Evolutionary conservation across 1,140 invertebrate genomes (phyloP), one percentile per base, ranked within the genome.

Genomic region (Pseudomyrmex sp.): DNA sequence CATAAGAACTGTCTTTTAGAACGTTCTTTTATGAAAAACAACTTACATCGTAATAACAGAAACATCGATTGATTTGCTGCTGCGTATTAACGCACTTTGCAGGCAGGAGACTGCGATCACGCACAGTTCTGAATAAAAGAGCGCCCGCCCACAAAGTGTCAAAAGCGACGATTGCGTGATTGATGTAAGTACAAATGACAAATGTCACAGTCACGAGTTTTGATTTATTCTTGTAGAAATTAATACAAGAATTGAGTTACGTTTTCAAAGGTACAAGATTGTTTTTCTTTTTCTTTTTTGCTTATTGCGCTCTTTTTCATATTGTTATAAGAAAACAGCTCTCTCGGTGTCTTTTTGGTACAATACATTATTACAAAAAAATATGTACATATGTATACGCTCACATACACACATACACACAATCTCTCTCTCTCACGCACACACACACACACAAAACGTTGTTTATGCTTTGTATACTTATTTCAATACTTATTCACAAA

Each of bases 251-350:
- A 52, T 20, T 83, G 90, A 91, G 84, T 91, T 93, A 91, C 86
- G 91, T 92, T 93, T 92, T 82, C 85, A 88, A 91, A 90, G 87
- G 91, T 63, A 91, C 88, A 79, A 88, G 79, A 88, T 88, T 3
- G 26, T 26, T 26, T 26, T 18, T 18, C 18, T 18, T 91, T 72
- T 88, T 87, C 89, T 90, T 93, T 93, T 90, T 90, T 85, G 87
- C 91, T 93, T 87, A 91, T 84, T 89, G 88, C 91, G 92, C 92
- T 93, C 93, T 85, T 90, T 93, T 93, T 93, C 90, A 91, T 93
- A 93, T 93, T 94, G 93, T 93, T 94, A 93, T 93, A 93, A 91
- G 89, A 76, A 91, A 89, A 90, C 85, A 90, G 86, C 88, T 87
- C 88, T 83, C 88, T 85, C 84, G 63, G 88, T 84, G 84, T 92